These are phyloP conservation scores for Nysson spinosus DNA, from an alignment of 2,888 invertebrate species.

Conservation along the genomic window DNA sequence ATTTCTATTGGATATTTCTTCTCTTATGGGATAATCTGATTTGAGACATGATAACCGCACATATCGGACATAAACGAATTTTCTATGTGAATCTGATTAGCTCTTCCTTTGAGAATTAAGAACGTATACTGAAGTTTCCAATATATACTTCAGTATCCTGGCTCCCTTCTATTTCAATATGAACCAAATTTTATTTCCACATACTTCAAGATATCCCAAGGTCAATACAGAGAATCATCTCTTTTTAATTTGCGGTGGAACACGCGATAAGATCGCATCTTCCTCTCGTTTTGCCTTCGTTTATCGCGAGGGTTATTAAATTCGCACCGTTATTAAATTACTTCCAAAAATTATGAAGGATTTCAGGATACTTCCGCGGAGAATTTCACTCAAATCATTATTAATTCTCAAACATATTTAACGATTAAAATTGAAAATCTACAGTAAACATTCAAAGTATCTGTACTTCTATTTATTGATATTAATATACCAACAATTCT, in stretches of 20 bases:
- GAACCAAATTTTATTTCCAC: constrained; percentile 20
- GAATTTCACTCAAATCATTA: constrained; percentile 19
- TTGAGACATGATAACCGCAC: not conserved
- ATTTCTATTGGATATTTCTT: no score
- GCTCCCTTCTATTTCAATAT: not conserved
- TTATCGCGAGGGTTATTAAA: constrained; percentile 29
- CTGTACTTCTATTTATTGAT: no score
- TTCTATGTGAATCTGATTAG: not conserved
- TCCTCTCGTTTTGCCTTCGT: constrained; percentile 13
- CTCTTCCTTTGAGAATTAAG: constrained; percentile 6
- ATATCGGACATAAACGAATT: not conserved
- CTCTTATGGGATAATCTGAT: not conserved
- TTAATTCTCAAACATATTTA: no score
- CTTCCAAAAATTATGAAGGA: no score
- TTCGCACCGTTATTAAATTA: no score
- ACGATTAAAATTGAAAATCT: no score
- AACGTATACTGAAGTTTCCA: not conserved
- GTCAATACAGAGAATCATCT: constrained; percentile 17
- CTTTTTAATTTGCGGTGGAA: not conserved
- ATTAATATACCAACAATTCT: no score
- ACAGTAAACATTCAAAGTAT: no score
- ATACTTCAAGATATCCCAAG: not conserved
- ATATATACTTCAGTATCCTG: not conserved
- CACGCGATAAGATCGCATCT: constrained; percentile 18
- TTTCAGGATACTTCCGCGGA: no score